Base-by-base conservation (phyloP, 1,140 invertebrate genomes). In the Platyscapa corneri region DNA sequence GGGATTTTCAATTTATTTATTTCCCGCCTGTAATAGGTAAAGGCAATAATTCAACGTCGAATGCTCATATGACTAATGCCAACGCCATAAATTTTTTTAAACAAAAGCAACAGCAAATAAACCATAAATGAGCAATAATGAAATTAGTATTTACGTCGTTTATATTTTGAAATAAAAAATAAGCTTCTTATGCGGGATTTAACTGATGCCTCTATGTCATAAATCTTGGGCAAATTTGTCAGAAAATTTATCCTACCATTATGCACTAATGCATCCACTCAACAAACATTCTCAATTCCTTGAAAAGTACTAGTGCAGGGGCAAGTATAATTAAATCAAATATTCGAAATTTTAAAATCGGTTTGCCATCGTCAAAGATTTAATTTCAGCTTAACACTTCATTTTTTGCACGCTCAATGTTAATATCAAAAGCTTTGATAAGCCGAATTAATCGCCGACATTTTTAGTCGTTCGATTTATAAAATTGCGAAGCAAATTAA, bases 101-200 rank as follows among this genome's bases (percentile, higher is more conserved):
- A 67, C 39, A 75, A 67, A 85, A 80, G 6, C 70, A 76, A 85
- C 8, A 46, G 49, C 46, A 80, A 85, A 85, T 53, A 85, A 85
- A 65, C 49, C 56, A 37, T 80, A 74, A 60, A 82, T 76, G 70
- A 60, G 56, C 34, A 82, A 81, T 82, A 82, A 76, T 49, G 78
- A 82, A 85, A 85, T 85, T 82, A 72, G 64, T 67, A 53, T 76
- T 85, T 70, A 30, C 56, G 30, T 81, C 67, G 56, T 74, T 82
- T 67, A 81, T 85, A 81, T 82, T 72, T 67, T n/a, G 34, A 80
- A 85, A 85, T 80, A 80, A 84, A n/a, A 78, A 80, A 79, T 85
- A 85, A 85, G 42, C 83, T 79, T 64, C 83, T 85, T 85, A 85
- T 32, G 67, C 77, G 65, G 67, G 83, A 85, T 85, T 80, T 75